Evolutionary conservation across 2,113 vertebrate species (phyloP).

Genomic region (Arothron firmamentum): DNA sequence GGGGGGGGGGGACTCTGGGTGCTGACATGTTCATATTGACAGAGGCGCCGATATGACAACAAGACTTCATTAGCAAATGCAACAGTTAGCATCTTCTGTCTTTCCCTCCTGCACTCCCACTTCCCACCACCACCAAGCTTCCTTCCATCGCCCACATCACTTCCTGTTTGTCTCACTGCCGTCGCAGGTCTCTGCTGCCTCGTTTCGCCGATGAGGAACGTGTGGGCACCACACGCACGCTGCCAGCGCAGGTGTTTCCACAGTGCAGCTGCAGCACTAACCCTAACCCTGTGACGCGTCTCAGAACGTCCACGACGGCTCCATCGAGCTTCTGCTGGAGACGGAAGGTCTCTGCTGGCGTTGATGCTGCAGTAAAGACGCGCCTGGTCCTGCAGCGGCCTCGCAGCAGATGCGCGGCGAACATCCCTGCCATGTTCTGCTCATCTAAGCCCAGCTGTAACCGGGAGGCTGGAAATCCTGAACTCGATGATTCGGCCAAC

Average conservation of each 20-base stretch:
- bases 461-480: slow-evolving; percentile 31
- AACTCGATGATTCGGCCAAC: slow-evolving; percentile 19
- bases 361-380: slow-evolving; percentile 12
- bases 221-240: slow-evolving; percentile 7
- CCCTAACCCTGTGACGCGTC: too few species aligned
- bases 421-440: slow-evolving; percentile 43
- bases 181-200: slow-evolving; percentile 44
- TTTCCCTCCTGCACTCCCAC: not conserved
- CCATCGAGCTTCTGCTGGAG: slow-evolving; percentile 19
- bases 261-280: too few species aligned
- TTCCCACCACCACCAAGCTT: not conserved
- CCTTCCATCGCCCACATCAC: slow-evolving; percentile 45
- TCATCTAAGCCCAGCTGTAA: slow-evolving; percentile 41
- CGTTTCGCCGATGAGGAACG: slow-evolving; percentile 43
- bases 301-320: too few species aligned
- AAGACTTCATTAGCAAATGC: not conserved
- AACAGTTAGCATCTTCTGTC: slow-evolving; percentile 42
- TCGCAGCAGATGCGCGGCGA: slow-evolving; percentile 27
- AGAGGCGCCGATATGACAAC: too few species aligned
- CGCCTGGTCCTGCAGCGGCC: slow-evolving; percentile 38
- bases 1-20: slow-evolving; percentile 7
- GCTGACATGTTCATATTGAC: slow-evolving; percentile 56
- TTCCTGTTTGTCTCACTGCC: slow-evolving; percentile 63
- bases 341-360: slow-evolving; percentile 2
- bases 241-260: too few species aligned